Evolutionary conservation across 1,140 invertebrate genomes (phyloP), one percentile per base, ranked within the genome.

Genomic region (Calephelis nemesis): DNA sequence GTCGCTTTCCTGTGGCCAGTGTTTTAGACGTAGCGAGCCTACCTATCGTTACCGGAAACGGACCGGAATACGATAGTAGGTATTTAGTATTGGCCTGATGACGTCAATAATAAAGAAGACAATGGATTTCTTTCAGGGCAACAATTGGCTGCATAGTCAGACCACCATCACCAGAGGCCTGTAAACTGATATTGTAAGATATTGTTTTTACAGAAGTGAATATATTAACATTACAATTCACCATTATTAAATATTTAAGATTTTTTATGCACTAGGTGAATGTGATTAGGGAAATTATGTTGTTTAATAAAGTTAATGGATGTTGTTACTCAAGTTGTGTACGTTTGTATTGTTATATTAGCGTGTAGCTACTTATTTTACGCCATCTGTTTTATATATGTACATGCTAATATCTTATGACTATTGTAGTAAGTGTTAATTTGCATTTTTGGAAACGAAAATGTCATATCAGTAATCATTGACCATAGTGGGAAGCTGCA

Each of bases 281-380:
- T 45, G 62, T 63, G 42, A 48, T 42, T 63, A 63, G 62, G 15
- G 13, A 48, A 48, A 47, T 63, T 63, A 63, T 47, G 62, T 63
- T 63, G 62, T 63, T 47, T 45, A 48, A 63, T 64, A 48, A 64
- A 30, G 47, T 30, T 64, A 48, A 49, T 64, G 45, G 63, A 64
- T 64, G 63, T 64, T 64, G 63, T 64, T 64, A 64, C 47, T 60
- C 58, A 76, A 77, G 74, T 82, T 82, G 78, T 78, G 75, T 78
- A 83, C 72, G 79, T 78, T 78, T 79, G 76, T 83, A 82, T 77
- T 78, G 73, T 68, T 48, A 65, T 67, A 72, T 76, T 65, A 75
- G 72, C 71, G 69, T 81, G 74, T 82, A 76, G 74, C 49, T 67
- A 63, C 47, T 62, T 49, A 39, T 47, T 48, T 30, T 49, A 60